Evolutionary conservation across 1,140 invertebrate genomes (phyloP).

Genomic region (Belonocnema kinseyi): DNA sequence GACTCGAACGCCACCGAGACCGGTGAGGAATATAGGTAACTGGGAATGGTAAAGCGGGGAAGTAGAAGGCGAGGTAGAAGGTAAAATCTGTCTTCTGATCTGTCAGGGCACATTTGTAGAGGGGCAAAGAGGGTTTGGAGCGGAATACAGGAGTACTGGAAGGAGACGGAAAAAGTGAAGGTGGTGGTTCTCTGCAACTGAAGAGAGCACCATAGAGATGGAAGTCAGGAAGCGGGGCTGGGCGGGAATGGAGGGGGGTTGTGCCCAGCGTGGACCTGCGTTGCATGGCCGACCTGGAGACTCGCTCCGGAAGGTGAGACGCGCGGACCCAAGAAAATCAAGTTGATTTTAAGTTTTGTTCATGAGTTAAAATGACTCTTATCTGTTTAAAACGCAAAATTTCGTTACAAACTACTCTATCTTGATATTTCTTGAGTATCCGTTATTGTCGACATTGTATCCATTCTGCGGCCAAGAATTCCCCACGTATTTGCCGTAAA

Average conservation of each 20-base stretch:
- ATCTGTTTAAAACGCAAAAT: background rate
- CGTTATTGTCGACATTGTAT: background rate
- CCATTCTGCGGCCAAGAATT: background rate
- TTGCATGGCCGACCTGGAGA: slow-evolving; percentile 71
- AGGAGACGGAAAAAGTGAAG: slow-evolving; percentile 50
- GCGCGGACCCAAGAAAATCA: slow-evolving; percentile 66
- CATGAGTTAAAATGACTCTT: slow-evolving; percentile 32
- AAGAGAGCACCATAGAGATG: slow-evolving; percentile 47
- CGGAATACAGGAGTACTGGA: slow-evolving; percentile 41
- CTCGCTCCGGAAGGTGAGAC: slow-evolving; percentile 75
- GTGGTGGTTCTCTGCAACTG: slow-evolving; percentile 25
- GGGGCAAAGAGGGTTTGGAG: background rate
- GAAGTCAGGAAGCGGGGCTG: slow-evolving; percentile 54
- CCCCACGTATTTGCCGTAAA: background rate
- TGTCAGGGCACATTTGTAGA: too few relatives aligned
- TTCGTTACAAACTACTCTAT: background rate
- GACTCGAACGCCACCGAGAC: too few relatives aligned
- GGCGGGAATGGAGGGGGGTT: slow-evolving; percentile 53
- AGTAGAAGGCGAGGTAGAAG: too few relatives aligned
- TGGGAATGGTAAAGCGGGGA: too few relatives aligned
- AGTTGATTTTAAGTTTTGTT: slow-evolving; percentile 28
- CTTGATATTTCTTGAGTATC: background rate
- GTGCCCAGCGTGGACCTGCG: slow-evolving; percentile 71
- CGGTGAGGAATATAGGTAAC: too few relatives aligned
- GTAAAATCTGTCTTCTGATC: too few relatives aligned